Conservation (phyloP, 2,888 invertebrate species). For the Meandrusa payeni region DNA sequence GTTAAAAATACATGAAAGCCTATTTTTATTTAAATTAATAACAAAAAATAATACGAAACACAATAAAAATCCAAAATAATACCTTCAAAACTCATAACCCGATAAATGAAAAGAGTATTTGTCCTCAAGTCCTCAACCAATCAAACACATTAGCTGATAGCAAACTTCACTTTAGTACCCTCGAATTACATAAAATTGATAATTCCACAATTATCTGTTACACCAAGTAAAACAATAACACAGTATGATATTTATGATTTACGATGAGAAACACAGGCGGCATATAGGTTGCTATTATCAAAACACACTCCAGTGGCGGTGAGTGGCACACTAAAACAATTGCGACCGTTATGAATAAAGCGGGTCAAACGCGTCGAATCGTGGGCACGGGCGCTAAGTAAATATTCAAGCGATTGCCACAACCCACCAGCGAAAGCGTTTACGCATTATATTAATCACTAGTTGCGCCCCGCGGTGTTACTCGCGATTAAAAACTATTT, state of each 20-base stretch:
- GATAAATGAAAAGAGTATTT: too few relatives aligned
- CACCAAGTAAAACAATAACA: slow-evolving; percentile 8
- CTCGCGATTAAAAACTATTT: too few relatives aligned
- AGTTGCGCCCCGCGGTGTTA: too few relatives aligned
- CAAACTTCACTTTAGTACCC: not conserved
- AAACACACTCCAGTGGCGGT: slow-evolving; percentile 45
- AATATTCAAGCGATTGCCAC: slow-evolving; percentile 10
- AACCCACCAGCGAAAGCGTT: not conserved
- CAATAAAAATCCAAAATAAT: too few relatives aligned
- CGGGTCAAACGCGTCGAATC: slow-evolving; percentile 41
- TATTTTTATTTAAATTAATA: too few relatives aligned
- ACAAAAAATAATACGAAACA: too few relatives aligned
- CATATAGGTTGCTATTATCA: slow-evolving; percentile 42
- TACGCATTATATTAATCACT: too few relatives aligned
- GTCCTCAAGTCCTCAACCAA: too few relatives aligned
- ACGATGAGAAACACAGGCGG: slow-evolving; percentile 31
- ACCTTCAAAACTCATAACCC: too few relatives aligned
- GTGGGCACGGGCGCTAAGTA: slow-evolving; percentile 30
- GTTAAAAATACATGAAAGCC: too few relatives aligned
- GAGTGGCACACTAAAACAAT: slow-evolving; percentile 47
- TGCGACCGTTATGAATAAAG: slow-evolving; percentile 37
- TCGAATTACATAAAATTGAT: slow-evolving; percentile 1
- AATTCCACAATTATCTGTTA: slow-evolving; percentile 1
- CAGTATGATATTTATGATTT: slow-evolving; percentile 24
- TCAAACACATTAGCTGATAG: too few relatives aligned